Percentiles rank a stretch among this genome's conserved stretches.
phyloP scores from a whole-genome alignment of 2,888 invertebrate species.

The Odontocerum albicorne region DNA sequence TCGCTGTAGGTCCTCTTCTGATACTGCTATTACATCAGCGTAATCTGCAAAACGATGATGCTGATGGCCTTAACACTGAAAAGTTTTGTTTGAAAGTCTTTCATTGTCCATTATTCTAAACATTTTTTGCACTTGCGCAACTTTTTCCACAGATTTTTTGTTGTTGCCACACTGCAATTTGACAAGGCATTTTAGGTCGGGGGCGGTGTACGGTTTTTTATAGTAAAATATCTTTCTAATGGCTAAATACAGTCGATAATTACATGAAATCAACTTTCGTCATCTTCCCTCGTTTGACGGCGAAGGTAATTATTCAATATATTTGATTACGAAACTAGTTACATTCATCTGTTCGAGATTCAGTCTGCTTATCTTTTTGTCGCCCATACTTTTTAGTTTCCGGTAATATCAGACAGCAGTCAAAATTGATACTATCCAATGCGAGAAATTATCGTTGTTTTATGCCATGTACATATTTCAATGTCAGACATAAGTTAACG shows the following conservation, averaged over 20 bases:
- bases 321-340: not conserved
- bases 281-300: constrained; percentile 10
- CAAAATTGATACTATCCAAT: no score
- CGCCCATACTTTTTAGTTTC: constrained; percentile 7
- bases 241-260: constrained; percentile 19
- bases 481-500: no score
- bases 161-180: constrained; percentile 14
- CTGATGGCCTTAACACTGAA: no score
- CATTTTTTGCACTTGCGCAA: no score
- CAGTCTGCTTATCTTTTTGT: constrained; percentile 16
- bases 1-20: no score
- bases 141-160: no score
- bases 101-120: no score
- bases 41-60: no score
- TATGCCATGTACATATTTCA: no score
- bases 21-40: no score
- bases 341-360: constrained; percentile 2
- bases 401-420: constrained; percentile 15
- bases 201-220: constrained; percentile 25
- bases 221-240: constrained; percentile 12
- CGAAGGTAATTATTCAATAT: constrained; percentile 13
- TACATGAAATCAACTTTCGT: constrained; percentile 12
- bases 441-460: no score
- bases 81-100: no score
- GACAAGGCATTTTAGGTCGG: constrained; percentile 27